Base-by-base conservation (phyloP, 2,797 vertebrate species). In the Argentina silus region DNA sequence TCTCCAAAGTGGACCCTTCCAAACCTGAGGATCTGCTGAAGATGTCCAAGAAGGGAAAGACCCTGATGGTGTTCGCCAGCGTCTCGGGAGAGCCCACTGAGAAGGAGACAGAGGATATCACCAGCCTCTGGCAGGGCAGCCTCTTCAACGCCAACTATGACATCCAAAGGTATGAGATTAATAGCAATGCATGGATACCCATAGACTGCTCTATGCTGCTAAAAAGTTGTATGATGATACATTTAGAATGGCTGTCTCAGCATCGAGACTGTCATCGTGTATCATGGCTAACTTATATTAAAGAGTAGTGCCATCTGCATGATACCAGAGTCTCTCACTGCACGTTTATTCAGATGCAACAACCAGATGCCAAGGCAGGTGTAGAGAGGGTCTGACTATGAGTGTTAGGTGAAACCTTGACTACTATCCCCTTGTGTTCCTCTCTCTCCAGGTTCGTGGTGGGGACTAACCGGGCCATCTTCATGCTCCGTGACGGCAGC, bases 121-220 rank as follows among this genome's bases (percentile, higher is more conserved):
- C 96, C 1, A 94, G 95, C 78, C 85, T 99, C 82, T 98, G 97
- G 97, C 97, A 98, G 87, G 95, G 96, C 53, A 95, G 96, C 71
- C 96, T 99, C 21, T 99, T 98, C 91, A 99, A 99, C 0, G 98
- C 96, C 69, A 98, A 99, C 91, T 99, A 90, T n/a, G 97, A 99
- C 0, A 80, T 99, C 43, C 98, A 99, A 73, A 96, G 97, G 97
- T 97, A 27, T n/a, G 50, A 36, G 12, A 9, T n/a, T 53, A 51
- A 12, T 15, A 51, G 6, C 6, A 53, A 53, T 53, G 6, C 23
- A 27, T 7, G 19, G 12, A 36, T 36, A 36, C n/a, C n/a, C n/a
- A n/a, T n/a, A n/a, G n/a, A n/a, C n/a, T n/a, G n/a, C n/a, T 36
- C 1, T 36, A 36, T 36, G 27, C 27, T 36, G 27, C 27, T 36